phyloP scores from a whole-genome alignment of 2,888 invertebrate species.

The Zonitis immaculata region DNA sequence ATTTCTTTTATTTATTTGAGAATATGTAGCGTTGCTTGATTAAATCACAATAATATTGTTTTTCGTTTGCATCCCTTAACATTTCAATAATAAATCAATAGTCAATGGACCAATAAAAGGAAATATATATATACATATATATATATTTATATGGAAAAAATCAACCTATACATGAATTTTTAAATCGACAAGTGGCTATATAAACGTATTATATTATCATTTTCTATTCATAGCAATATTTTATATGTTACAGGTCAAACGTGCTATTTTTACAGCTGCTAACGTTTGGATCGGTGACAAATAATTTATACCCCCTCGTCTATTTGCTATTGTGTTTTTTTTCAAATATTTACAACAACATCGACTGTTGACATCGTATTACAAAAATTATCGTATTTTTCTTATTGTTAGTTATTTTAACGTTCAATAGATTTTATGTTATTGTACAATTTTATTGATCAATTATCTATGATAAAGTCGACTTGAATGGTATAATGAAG shows the following conservation, averaged over 20 bases:
- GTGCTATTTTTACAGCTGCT: conserved; percentile 13
- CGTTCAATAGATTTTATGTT: no score
- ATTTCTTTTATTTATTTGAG: conserved; percentile 22
- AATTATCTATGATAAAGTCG: not conserved
- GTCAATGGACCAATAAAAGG: no score
- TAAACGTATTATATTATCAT: conserved; percentile 12
- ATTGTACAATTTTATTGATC: not conserved
- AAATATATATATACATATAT: no score
- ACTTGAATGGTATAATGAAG: not conserved
- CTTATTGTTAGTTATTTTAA: no score
- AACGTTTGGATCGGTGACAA: conserved; percentile 5
- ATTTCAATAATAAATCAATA: not conserved
- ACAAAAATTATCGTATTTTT: no score
- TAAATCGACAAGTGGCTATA: not conserved
- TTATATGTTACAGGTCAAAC: conserved; percentile 17
- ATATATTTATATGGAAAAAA: not conserved
- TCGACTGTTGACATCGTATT: no score
- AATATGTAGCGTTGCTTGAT: conserved; percentile 23
- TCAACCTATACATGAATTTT: not conserved
- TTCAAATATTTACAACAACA: no score
- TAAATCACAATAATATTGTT: no score
- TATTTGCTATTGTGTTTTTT: not conserved
- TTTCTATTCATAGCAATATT: conserved; percentile 12
- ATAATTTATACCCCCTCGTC: conserved; percentile 3
- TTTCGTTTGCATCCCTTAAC: conserved; percentile 19